Evolutionary conservation across 2,113 vertebrate species (phyloP).

Genomic region (Tilapia sparmanii): DNA sequence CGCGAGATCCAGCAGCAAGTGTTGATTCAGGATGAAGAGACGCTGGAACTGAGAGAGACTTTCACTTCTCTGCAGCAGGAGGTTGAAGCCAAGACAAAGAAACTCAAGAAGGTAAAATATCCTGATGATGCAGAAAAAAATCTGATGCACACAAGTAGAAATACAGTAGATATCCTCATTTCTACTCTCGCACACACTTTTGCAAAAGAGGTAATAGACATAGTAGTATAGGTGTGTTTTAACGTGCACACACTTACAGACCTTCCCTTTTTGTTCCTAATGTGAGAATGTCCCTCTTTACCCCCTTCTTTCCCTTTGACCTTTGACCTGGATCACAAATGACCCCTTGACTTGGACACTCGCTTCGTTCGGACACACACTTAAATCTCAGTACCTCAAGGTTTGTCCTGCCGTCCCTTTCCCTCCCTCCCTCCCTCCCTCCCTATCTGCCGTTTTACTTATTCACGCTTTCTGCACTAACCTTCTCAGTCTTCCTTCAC

Average conservation of each 20-base stretch:
- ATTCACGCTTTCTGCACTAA: background rate
- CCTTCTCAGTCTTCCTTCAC: background rate
- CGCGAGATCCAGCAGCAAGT: constrained; percentile 95
- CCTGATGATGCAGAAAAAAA: background rate
- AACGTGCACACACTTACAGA: background rate
- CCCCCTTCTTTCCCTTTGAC: constrained; percentile 15
- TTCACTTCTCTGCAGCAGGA: constrained; percentile 95
- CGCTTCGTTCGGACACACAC: constrained; percentile 26
- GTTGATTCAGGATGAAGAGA: constrained; percentile 88
- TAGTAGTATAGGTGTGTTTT: background rate
- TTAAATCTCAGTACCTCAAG: constrained; percentile 40
- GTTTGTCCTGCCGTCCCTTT: constrained; percentile 39
- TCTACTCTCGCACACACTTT: background rate
- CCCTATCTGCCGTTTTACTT: background rate
- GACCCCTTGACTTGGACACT: constrained; percentile 38
- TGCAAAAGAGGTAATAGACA: background rate
- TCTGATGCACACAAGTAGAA: background rate
- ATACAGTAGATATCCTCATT: background rate
- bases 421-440: background rate
- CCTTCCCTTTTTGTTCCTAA: constrained; percentile 8
- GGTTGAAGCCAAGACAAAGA: constrained; percentile 97
- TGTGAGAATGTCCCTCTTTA: constrained; percentile 37
- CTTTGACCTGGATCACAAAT: constrained; percentile 39
- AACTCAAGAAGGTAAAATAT: constrained; percentile 90
- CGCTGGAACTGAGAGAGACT: constrained; percentile 90